Base-by-base conservation (phyloP, 2,797 vertebrate species). In the Liparis tanakae region DNA sequence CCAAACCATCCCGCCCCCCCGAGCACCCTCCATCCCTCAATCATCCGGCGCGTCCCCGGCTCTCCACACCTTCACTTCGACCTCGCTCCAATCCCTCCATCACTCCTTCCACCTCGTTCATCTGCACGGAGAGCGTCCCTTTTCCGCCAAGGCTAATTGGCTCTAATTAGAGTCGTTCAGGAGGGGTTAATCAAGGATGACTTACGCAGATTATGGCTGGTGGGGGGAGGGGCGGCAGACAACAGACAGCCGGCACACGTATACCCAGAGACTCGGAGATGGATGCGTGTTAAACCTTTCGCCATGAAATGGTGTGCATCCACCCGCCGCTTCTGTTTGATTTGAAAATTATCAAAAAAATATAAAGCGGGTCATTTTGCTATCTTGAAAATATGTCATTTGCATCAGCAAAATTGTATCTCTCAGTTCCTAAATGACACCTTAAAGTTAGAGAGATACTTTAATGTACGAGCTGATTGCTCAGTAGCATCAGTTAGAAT, bases 141-240 rank as follows among this genome's bases (percentile, higher is more conserved):
- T 76, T 30, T 84, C 79, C 81, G 72, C 82, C 68, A 90, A 75
- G 91, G 95, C 96, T 96, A 97, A 97, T 96, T 96, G 95, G 93
- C 92, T 94, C 92, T 96, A 96, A 97, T 97, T 96, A 96, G 95
- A 94, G 94, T 93, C 94, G 95, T 95, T 95, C 92, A 95, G 95
- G 87, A 91, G 92, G 95, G 95, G 95, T 96, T 96, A 96, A 96
- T 94, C 90, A 92, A 90, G 90, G 89, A 92, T 91, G 92, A 93
- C 91, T 93, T 88, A 72, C 86, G 25, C 84, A 88, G 85, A 91
- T 90, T 90, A 90, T 84, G 83, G 86, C 65, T 70, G 82, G 85
- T 81, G 72, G 78, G 72, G 77, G 74, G 76, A 82, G 83, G 82
- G 71, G 83, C 84, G 41, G 3, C 79, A 79, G 72, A 78, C 65